phyloP scores from a whole-genome alignment of 1,140 invertebrate species.

The Pectinophora gossypiella region DNA sequence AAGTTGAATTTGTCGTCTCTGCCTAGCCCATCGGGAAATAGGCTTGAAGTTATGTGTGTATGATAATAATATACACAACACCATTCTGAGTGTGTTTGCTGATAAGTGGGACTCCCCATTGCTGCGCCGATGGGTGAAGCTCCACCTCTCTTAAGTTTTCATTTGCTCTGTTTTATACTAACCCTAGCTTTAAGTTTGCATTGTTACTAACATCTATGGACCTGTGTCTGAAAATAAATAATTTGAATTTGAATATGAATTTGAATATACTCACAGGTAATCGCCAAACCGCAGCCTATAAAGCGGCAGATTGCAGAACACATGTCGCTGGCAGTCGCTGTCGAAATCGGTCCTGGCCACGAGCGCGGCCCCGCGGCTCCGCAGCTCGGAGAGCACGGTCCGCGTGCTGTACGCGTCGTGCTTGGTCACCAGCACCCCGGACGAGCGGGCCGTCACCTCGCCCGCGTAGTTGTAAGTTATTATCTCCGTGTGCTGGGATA shows the following conservation, averaged over 20 bases:
- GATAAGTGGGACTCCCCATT: too few relatives aligned
- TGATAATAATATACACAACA: too few relatives aligned
- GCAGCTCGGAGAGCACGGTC: conserved; percentile 18
- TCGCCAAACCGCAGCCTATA: conserved; percentile 30
- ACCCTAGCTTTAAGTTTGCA: too few relatives aligned
- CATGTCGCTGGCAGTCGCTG: conserved; percentile 25
- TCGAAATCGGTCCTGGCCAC: conserved; percentile 11
- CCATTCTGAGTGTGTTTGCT: too few relatives aligned
- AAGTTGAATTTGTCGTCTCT: background rate
- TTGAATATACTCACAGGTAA: conserved; percentile 32
- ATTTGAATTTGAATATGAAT: too few relatives aligned
- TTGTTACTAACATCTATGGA: too few relatives aligned
- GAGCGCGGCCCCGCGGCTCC: background rate
- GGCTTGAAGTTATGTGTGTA: too few relatives aligned
- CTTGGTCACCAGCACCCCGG: conserved; percentile 39
- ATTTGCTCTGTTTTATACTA: too few relatives aligned
- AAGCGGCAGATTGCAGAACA: conserved; percentile 51
- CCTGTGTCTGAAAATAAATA: too few relatives aligned
- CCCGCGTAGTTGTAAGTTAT: conserved; percentile 23
- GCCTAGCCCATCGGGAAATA: too few relatives aligned
- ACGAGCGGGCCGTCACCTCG: conserved; percentile 3
- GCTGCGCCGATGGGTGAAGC: too few relatives aligned
- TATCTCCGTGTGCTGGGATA: conserved; percentile 49
- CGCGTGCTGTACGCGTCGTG: conserved; percentile 32
- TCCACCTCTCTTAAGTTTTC: too few relatives aligned